Conservation (phyloP, 2,888 invertebrate species). For the Lithophane socia region DNA sequence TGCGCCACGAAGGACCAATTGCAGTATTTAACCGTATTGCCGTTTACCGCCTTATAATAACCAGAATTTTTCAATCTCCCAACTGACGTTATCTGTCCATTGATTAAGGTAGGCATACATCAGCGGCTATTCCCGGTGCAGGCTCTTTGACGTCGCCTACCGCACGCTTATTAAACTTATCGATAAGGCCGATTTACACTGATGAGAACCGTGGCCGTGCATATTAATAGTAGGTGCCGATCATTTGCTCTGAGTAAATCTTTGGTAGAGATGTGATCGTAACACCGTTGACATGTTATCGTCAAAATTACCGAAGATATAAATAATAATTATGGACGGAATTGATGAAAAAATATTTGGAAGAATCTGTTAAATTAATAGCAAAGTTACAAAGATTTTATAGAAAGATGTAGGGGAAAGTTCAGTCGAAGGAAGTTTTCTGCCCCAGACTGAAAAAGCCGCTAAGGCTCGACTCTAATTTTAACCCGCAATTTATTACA, state of each 20-base stretch:
- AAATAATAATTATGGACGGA: not conserved
- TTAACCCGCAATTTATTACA: not conserved
- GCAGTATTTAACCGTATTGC: constrained; percentile 48
- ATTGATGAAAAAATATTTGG: not conserved
- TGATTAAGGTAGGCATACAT: constrained; percentile 75
- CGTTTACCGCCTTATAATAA: constrained; percentile 51
- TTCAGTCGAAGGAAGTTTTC: not conserved
- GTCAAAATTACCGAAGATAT: not conserved
- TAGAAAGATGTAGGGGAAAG: not conserved
- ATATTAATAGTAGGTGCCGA: constrained; percentile 73
- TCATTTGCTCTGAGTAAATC: constrained; percentile 51
- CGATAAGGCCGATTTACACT: constrained; percentile 80
- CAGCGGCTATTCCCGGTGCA: constrained; percentile 67
- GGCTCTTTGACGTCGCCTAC: constrained; percentile 70
- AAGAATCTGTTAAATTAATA: not conserved
- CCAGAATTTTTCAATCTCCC: constrained; percentile 67
- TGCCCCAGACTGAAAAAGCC: too few relatives aligned
- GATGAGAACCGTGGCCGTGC: constrained; percentile 78
- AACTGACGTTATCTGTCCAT: constrained; percentile 74
- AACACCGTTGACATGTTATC: constrained; percentile 2
- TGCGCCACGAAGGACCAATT: constrained; percentile 36
- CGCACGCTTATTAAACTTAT: constrained; percentile 73
- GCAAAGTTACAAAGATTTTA: not conserved
- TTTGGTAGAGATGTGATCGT: constrained; percentile 43
- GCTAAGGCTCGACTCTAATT: not conserved